phyloP scores from a whole-genome alignment of 2,113 vertebrate genomes.

The Anoplopoma fimbria region DNA sequence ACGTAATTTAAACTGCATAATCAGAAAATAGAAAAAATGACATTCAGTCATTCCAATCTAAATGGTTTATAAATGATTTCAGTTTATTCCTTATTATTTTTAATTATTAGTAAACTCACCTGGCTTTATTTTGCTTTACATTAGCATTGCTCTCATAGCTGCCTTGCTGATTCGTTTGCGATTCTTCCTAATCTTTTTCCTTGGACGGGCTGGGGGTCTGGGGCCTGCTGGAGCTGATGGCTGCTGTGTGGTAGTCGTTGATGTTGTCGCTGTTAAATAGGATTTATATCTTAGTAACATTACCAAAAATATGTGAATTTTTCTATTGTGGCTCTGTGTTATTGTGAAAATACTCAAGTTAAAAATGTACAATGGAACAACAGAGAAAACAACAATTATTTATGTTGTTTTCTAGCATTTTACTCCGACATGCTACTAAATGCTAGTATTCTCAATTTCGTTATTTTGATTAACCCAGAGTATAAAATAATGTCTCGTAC shows the following conservation, averaged over 20 bases:
- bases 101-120: conserved; percentile 58
- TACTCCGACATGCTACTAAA: not conserved
- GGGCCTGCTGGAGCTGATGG: conserved; percentile 33
- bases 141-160: conserved; percentile 86
- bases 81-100: not conserved
- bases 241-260: conserved; percentile 55
- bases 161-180: conserved; percentile 85
- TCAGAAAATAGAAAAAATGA: not conserved
- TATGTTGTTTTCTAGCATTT: not conserved
- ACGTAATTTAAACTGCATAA: not conserved
- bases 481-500: conserved; percentile 36
- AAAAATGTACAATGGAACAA: not conserved
- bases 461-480: not conserved
- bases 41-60: not conserved
- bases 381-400: not conserved
- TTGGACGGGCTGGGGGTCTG: conserved; percentile 61
- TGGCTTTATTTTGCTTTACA: conserved; percentile 70
- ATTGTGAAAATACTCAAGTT: not conserved
- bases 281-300: not conserved
- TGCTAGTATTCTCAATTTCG: not conserved
- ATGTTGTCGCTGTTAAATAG: conserved; percentile 58
- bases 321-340: not conserved
- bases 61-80: not conserved
- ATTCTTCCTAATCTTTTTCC: conserved; percentile 78
- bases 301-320: not conserved